Evolutionary conservation across 2,888 invertebrate genomes (phyloP).

Genomic region (Meliscaeva auricollis): DNA sequence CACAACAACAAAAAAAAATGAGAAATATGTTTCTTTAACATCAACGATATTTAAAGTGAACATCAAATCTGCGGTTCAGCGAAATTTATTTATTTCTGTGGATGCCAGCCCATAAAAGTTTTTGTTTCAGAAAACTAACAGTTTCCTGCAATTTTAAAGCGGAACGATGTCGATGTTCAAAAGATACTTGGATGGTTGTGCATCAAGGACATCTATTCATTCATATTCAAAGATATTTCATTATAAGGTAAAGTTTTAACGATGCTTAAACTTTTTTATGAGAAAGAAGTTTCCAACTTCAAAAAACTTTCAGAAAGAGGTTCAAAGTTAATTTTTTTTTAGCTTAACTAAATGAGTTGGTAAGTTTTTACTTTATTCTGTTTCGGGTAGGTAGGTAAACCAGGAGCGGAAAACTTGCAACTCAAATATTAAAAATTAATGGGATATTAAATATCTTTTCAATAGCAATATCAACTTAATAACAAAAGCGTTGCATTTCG

Average conservation of each 20-base stretch:
- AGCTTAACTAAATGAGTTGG: constrained; percentile 14
- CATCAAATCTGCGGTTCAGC: constrained; percentile 43
- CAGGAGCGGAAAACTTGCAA: constrained; percentile 15
- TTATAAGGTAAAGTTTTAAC: constrained; percentile 41
- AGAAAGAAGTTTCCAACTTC: constrained; percentile 41
- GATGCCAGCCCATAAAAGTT: background rate
- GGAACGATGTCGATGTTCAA: constrained; percentile 2
- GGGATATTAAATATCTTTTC: constrained; percentile 21
- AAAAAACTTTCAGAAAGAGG: constrained; percentile 7
- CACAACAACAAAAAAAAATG: background rate
- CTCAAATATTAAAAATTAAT: constrained; percentile 26
- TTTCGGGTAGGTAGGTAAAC: background rate
- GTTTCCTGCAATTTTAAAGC: constrained; percentile 8
- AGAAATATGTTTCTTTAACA: constrained; percentile 26
- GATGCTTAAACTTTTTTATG: constrained; percentile 49
- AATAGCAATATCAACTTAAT: constrained; percentile 1
- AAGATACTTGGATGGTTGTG: constrained; percentile 1
- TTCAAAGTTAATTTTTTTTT: constrained; percentile 30
- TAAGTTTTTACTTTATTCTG: constrained; percentile 10
- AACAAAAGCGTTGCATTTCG: too few relatives aligned
- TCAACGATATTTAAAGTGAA: constrained; percentile 36
- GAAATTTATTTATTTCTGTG: constrained; percentile 36
- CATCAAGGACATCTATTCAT: constrained; percentile 20
- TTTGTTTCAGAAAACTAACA: constrained; percentile 10
- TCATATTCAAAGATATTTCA: constrained; percentile 42